Evolutionary conservation across 2,797 vertebrate genomes (phyloP).

Genomic region (Diplodus puntazzo): DNA sequence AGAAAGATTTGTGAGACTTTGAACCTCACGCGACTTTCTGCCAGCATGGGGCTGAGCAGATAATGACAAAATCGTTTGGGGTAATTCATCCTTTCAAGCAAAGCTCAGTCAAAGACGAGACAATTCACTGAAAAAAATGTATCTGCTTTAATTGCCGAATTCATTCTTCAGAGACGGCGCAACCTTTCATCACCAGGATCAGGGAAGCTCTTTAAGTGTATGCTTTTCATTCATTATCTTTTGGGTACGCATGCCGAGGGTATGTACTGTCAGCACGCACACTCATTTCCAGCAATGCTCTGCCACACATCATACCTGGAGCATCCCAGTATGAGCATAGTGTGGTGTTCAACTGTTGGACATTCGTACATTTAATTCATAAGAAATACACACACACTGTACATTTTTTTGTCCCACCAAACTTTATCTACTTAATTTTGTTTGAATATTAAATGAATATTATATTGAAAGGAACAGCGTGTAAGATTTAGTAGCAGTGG

Average conservation of each 20-base stretch:
- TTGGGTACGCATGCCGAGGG: neutral
- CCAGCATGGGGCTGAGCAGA: no score
- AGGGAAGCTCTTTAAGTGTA: neutral
- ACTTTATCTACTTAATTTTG: no score
- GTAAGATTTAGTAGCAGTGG: no score
- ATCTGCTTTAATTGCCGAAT: neutral
- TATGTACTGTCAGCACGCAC: neutral
- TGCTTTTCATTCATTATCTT: slow-evolving; percentile 3
- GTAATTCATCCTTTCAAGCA: neutral
- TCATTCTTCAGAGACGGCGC: neutral
- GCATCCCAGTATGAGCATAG: neutral
- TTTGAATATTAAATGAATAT: no score
- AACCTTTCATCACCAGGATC: neutral
- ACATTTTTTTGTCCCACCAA: neutral
- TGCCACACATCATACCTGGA: neutral
- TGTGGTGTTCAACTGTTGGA: neutral
- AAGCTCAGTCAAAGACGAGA: neutral
- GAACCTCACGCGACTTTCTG: no score
- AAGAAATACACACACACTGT: neutral
- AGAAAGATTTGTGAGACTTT: no score
- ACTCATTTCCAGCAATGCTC: neutral
- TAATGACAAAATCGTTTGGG: no score
- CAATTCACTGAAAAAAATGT: no score
- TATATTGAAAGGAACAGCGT: no score
- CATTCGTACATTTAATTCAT: neutral